phyloP scores from a whole-genome alignment of 2,113 vertebrate genomes.

The Chaetodon auriga region DNA sequence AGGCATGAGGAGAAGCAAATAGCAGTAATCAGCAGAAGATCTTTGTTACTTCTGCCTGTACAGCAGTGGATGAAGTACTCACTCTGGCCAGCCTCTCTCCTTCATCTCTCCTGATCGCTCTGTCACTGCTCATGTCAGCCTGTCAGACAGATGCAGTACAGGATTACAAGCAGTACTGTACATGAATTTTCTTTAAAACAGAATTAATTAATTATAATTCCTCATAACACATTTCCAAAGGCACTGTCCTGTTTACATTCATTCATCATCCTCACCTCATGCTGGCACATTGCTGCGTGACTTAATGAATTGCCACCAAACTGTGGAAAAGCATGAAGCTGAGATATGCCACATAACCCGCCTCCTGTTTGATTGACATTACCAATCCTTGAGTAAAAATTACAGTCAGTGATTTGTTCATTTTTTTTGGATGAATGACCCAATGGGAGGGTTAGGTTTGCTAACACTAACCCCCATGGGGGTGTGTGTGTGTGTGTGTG shows the following conservation, averaged over 20 bases:
- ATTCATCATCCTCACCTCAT: not conserved
- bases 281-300: not conserved
- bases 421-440: too few relatives aligned
- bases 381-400: not conserved
- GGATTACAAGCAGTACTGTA: too few relatives aligned
- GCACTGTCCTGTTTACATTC: not conserved
- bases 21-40: not conserved
- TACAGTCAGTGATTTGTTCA: not conserved
- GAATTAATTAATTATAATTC: not conserved
- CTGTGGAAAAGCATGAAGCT: not conserved
- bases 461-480: too few relatives aligned
- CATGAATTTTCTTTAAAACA: too few relatives aligned
- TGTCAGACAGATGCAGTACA: conserved; percentile 62
- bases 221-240: not conserved
- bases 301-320: not conserved
- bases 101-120: conserved; percentile 91
- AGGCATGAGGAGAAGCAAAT: conserved; percentile 20
- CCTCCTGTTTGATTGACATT: not conserved
- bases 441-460: too few relatives aligned
- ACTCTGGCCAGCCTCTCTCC: conserved; percentile 94
- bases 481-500: too few relatives aligned
- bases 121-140: conserved; percentile 89
- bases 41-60: not conserved
- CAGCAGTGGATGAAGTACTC: conserved; percentile 58
- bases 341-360: not conserved